Base-by-base conservation (phyloP, 2,888 invertebrate species). In the Morpho achilles region DNA sequence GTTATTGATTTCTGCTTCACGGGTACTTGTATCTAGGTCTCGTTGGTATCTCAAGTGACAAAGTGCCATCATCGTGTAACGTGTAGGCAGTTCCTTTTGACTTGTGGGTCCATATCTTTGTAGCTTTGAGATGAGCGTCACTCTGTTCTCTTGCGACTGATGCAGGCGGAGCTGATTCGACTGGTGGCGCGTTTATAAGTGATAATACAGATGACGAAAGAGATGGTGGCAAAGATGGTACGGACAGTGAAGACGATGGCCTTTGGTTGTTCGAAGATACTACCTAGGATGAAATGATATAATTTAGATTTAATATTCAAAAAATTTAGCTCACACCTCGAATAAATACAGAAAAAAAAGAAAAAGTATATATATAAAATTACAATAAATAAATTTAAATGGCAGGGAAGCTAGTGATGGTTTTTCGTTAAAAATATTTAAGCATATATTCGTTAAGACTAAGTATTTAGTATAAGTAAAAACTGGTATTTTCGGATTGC, bases 61-160 rank as follows among this genome's bases (percentile, higher is more conserved):
- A 58, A 0, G 80, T 79, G 2, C 91, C 91, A 63, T 91, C 90
- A 7, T 82, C 74, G 53, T 91, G 85, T 8, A 91, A 63, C 1
- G 82, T 84, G 56, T 89, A 91, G 0, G 91, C 89, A 0, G 82
- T 80, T 7, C 89, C 91, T 48, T 75, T 79, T 0, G 91, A 91
- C 43, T 67, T 79, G 59, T 89, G 86, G 1, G 87, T 83, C 87
- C 90, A 89, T 47, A 91, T 88, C 64, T 79, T 83, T 6, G 70
- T 75, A 3, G 88, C 89, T 63, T 88, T 89, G 1, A 88, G 76
- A 61, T 89, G 86, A 0, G 89, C 87, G 55, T 90, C 90, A 53
- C 87, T 87, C 58, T 87, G 85, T 5, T 80, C 77, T 7, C 67
- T 72, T 0, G 80, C 86, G 2, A 71, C 75, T 16, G 81, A 78